Conservation (phyloP, 1,140 invertebrate species). For the Lanistes nyassanus region DNA sequence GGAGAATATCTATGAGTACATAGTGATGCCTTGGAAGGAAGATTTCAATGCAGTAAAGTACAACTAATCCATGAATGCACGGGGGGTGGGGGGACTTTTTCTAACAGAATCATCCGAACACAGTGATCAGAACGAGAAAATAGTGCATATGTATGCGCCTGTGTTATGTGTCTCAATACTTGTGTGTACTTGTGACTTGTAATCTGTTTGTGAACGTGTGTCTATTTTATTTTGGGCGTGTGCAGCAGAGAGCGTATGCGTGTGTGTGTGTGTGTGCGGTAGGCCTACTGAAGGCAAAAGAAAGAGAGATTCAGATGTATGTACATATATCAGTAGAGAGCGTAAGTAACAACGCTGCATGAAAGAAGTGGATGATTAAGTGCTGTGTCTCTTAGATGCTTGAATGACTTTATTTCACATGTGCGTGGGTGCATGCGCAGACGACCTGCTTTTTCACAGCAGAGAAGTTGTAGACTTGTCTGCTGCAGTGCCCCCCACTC, state of each 20-base stretch:
- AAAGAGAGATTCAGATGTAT: no score
- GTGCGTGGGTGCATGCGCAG: no score
- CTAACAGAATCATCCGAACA: background rate
- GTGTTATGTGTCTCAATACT: background rate
- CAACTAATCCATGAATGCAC: background rate
- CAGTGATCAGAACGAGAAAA: background rate
- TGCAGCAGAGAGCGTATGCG: background rate
- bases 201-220: conserved; percentile 2
- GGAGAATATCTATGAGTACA: no score
- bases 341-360: no score
- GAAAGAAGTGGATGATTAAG: no score
- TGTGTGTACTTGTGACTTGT: background rate
- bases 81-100: background rate
- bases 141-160: background rate
- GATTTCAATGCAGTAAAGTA: background rate
- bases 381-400: no score
- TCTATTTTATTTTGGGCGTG: background rate
- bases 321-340: no score
- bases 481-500: no score
- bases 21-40: no score
- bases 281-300: background rate
- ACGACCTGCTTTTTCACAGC: no score
- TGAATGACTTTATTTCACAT: no score
- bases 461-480: no score
- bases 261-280: conserved; percentile 5